A percentile compares a stretch with the other conserved stretches of the same genome.
Evolutionary conservation across 2,888 invertebrate species (phyloP).

Genomic region (Lithophane ornitopus): DNA sequence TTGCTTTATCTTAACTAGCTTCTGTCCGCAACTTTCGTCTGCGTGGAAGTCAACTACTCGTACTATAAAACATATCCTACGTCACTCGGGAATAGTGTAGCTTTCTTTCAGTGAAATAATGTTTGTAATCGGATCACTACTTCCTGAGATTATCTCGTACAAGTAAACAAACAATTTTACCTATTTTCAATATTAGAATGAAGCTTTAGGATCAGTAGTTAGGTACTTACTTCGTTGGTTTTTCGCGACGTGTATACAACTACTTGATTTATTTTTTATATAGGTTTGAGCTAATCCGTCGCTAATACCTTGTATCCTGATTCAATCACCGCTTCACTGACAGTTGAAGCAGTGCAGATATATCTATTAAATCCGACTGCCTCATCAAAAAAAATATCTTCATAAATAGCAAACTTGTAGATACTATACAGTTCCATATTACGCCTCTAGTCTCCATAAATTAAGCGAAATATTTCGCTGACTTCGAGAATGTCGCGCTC

Average conservation of each 20-base stretch:
- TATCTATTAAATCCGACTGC: not conserved
- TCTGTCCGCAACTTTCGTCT: not conserved
- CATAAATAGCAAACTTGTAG: not conserved
- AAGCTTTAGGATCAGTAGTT: not conserved
- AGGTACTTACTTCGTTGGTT: not conserved
- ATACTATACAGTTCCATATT: conserved; percentile 7
- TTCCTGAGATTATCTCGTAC: not conserved
- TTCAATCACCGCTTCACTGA: conserved; percentile 8
- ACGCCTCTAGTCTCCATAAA: conserved; percentile 36
- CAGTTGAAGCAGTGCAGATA: not conserved
- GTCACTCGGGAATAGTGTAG: not conserved
- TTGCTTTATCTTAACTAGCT: not conserved
- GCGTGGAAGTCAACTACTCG: not conserved
- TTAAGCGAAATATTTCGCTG: conserved; percentile 40
- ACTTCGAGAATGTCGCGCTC: conserved; percentile 50
- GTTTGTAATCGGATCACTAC: not conserved
- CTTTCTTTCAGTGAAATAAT: not conserved
- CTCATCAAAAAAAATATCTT: not conserved
- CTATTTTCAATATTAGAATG: not conserved
- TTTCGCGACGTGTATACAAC: not conserved
- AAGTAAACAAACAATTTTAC: not conserved
- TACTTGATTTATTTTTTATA: not conserved
- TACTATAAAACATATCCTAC: not conserved
- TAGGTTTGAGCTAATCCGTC: not conserved
- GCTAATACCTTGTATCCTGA: not conserved